Evolutionary conservation across 1,140 invertebrate species (phyloP).

Genomic region (Trichomalopsis sarcophagae): DNA sequence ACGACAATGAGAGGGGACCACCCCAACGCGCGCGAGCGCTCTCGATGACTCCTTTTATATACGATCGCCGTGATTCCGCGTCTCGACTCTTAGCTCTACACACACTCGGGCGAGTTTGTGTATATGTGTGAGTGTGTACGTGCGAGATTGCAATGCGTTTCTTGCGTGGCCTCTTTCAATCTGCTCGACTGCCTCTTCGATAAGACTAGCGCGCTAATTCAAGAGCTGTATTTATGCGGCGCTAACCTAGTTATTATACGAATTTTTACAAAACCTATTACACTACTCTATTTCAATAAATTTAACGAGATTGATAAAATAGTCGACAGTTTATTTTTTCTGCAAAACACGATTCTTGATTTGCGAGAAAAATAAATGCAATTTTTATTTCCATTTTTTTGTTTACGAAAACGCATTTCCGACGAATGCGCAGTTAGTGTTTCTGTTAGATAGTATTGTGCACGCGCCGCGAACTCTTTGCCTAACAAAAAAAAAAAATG

Average conservation of each 20-base stretch:
- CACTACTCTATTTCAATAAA: too few species aligned
- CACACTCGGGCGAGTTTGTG: not conserved
- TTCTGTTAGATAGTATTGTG: too few species aligned
- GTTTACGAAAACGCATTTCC: too few species aligned
- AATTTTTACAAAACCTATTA: too few species aligned
- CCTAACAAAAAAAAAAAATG: too few species aligned
- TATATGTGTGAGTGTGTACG: not conserved
- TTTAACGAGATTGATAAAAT: too few species aligned
- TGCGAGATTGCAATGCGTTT: not conserved
- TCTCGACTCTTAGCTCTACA: not conserved
- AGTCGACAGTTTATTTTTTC: too few species aligned
- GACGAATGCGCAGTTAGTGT: too few species aligned
- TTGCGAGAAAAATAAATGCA: too few species aligned
- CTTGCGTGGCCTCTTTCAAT: not conserved
- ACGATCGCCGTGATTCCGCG: constrained; percentile 18
- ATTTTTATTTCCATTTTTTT: too few species aligned
- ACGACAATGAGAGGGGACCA: constrained; percentile 70
- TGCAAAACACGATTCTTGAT: too few species aligned
- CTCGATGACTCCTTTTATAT: constrained; percentile 52
- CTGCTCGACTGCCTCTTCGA: not conserved
- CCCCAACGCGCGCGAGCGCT: constrained; percentile 49
- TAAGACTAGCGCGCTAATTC: not conserved
- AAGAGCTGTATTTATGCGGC: not conserved
- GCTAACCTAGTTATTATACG: not conserved
- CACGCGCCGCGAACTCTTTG: too few species aligned